A percentile compares a stretch with the other conserved stretches of the same genome.
Conservation (phyloP, 2,888 invertebrate genomes). For the Alsophila aescularia region DNA sequence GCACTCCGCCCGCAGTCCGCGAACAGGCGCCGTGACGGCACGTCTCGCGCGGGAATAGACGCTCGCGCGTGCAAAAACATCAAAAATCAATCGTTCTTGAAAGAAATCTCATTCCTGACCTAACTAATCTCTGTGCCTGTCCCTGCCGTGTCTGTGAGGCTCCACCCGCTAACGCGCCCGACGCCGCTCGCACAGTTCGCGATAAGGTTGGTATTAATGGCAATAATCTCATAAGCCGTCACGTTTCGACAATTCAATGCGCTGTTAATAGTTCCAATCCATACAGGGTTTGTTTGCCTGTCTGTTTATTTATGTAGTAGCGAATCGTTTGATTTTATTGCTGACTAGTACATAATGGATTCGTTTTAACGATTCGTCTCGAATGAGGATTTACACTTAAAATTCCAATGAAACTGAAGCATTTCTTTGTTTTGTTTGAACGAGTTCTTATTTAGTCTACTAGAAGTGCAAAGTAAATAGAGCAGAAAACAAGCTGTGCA, state of each 20-base stretch:
- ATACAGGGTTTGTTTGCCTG: slow-evolving; percentile 64
- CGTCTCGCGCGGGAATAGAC: slow-evolving; percentile 30
- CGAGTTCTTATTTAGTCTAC: slow-evolving; percentile 50
- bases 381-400: slow-evolving; percentile 49
- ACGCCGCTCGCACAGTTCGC: slow-evolving; percentile 9
- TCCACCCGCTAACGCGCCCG: slow-evolving; percentile 1
- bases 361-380: slow-evolving; percentile 41
- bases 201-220: slow-evolving; percentile 56
- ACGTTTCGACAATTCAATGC: slow-evolving; percentile 72
- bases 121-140: background rate
- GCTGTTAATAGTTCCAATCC: slow-evolving; percentile 63
- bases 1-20: slow-evolving; percentile 65
- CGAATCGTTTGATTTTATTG: slow-evolving; percentile 61
- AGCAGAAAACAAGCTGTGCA: background rate
- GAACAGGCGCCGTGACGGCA: slow-evolving; percentile 56
- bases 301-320: slow-evolving; percentile 47
- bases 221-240: slow-evolving; percentile 64
- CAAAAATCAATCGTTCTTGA: slow-evolving; percentile 40
- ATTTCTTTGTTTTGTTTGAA: slow-evolving; percentile 65
- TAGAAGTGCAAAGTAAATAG: slow-evolving; percentile 12
- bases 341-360: slow-evolving; percentile 49
- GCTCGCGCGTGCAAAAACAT: slow-evolving; percentile 39
- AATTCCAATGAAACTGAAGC: slow-evolving; percentile 52
- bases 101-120: slow-evolving; percentile 20
- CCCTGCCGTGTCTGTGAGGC: slow-evolving; percentile 17